phyloP scores from a whole-genome alignment of 2,888 invertebrate species.

The Microchrysa polita region DNA sequence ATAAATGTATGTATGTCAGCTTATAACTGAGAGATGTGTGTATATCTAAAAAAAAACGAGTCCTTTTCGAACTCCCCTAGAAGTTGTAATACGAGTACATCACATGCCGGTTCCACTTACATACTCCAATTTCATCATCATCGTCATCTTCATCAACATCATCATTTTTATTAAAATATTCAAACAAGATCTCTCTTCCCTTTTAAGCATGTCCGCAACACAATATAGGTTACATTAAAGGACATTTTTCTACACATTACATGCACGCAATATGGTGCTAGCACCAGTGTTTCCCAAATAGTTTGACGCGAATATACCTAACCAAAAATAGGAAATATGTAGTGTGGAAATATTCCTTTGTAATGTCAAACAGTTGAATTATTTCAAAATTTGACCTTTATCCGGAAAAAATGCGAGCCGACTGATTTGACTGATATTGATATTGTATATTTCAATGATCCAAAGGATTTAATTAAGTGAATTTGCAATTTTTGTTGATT shows the following conservation, averaged over 20 bases:
- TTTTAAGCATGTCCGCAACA: neutral
- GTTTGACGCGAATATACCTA: neutral
- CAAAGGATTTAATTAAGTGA: no score
- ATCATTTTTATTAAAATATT: constrained; percentile 13
- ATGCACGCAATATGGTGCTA: neutral
- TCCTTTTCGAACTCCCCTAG: neutral
- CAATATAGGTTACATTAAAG: constrained; percentile 15
- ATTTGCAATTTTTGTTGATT: no score
- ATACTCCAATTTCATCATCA: constrained; percentile 3
- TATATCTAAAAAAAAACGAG: no score
- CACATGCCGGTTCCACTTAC: neutral
- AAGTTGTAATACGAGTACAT: neutral
- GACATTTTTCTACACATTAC: neutral
- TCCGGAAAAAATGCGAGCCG: no score
- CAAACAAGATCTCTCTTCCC: constrained; percentile 18
- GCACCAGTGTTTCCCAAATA: neutral
- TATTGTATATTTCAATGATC: no score
- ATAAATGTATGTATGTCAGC: no score
- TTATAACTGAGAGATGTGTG: no score
- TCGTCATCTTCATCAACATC: neutral
- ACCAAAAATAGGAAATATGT: no score
- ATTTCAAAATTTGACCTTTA: no score
- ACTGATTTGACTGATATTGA: no score
- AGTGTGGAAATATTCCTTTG: no score
- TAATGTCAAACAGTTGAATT: no score